phyloP scores from a whole-genome alignment of 2,113 vertebrate species.

The Morone saxatilis region DNA sequence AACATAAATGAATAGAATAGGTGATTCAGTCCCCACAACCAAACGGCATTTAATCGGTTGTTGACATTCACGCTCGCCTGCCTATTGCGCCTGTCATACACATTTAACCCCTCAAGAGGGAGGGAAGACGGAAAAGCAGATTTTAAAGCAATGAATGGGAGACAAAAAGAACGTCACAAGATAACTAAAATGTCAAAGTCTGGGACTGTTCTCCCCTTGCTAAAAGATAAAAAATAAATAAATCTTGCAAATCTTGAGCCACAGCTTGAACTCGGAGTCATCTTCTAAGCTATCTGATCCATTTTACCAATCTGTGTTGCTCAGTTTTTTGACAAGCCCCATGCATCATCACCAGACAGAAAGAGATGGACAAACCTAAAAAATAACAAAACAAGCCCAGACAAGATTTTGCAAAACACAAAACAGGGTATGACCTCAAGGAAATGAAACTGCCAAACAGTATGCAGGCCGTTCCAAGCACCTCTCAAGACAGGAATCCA shows the following conservation, averaged over 20 bases:
- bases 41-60: conserved; percentile 53
- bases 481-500: conserved; percentile 8
- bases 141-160: conserved; percentile 35
- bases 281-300: conserved; percentile 36
- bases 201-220: conserved; percentile 25
- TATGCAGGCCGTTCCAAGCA: conserved; percentile 4
- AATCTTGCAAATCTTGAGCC: conserved; percentile 39
- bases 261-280: conserved; percentile 42
- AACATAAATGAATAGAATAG: conserved; percentile 23
- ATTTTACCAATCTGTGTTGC: conserved; percentile 30
- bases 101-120: conserved; percentile 46
- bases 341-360: conserved; percentile 70
- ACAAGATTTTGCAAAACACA: conserved; percentile 48
- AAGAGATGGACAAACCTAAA: conserved; percentile 8
- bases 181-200: conserved; percentile 66
- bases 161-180: conserved; percentile 21
- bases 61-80: conserved; percentile 52
- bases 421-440: conserved; percentile 44
- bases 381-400: conserved; percentile 54
- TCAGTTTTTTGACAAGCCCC: conserved; percentile 67
- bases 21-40: conserved; percentile 31
- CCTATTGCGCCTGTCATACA: conserved; percentile 53
- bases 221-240: conserved; percentile 15
- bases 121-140: conserved; percentile 18
- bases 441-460: conserved; percentile 56